Conservation (phyloP, 2,797 vertebrate genomes). For the Melopsittacus undulatus region DNA sequence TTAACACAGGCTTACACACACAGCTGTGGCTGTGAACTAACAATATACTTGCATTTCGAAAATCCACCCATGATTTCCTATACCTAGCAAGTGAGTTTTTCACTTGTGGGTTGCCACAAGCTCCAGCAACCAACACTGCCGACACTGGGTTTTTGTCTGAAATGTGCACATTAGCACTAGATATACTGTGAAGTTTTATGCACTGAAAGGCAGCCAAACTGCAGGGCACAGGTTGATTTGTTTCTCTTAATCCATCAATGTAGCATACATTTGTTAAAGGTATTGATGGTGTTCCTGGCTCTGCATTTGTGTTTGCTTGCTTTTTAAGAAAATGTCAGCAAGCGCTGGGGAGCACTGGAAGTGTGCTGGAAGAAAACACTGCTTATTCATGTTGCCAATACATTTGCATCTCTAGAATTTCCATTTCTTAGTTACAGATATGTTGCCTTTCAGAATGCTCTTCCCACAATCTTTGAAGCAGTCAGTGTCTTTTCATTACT, state of each 20-base stretch:
- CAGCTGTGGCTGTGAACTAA: background rate
- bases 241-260: background rate
- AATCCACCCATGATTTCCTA: background rate
- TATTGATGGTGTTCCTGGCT: too few relatives aligned
- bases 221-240: background rate
- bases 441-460: background rate
- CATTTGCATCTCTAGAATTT: background rate
- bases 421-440: background rate
- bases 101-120: background rate
- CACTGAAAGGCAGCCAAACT: background rate
- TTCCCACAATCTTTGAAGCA: background rate
- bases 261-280: background rate
- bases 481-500: background rate
- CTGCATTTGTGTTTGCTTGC: background rate
- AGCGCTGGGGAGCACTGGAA: background rate
- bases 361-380: background rate
- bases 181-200: background rate
- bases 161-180: fast-evolving
- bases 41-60: background rate
- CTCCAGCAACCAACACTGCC: background rate
- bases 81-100: background rate
- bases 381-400: background rate
- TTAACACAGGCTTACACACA: background rate
- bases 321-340: background rate
- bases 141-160: background rate